A percentile compares a stretch with the other conserved stretches of the same genome.
phyloP scores from a whole-genome alignment of 2,113 vertebrate genomes.

The Apus apus region DNA sequence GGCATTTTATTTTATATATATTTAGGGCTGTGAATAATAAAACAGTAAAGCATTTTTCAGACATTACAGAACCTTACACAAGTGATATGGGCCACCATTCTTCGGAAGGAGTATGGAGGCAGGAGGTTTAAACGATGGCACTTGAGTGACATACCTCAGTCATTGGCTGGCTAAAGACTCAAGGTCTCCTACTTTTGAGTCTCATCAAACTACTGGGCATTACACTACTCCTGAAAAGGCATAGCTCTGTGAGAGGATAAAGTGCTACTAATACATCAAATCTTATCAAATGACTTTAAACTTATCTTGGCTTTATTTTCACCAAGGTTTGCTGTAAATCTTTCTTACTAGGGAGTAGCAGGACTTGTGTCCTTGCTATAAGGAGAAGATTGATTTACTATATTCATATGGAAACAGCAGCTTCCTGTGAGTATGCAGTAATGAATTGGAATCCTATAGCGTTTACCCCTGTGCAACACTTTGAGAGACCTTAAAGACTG shows the following conservation, averaged over 20 bases:
- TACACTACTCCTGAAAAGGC: conserved; percentile 35
- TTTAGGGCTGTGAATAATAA: neutral
- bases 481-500: conserved; percentile 33
- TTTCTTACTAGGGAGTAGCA: conserved; percentile 25
- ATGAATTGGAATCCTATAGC: neutral
- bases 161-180: neutral
- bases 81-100: neutral
- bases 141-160: neutral
- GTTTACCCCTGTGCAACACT: conserved; percentile 37
- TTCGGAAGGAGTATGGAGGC: neutral
- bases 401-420: neutral
- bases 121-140: neutral
- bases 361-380: conserved; percentile 56
- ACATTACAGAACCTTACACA: neutral
- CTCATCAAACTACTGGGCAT: conserved; percentile 30
- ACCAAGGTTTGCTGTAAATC: conserved; percentile 60
- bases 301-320: conserved; percentile 58
- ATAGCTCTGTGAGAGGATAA: conserved; percentile 36
- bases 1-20: neutral
- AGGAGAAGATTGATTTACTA: conserved; percentile 70
- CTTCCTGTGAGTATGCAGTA: conserved; percentile 34
- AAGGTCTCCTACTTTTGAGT: conserved; percentile 49
- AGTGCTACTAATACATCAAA: conserved; percentile 70
- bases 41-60: neutral
- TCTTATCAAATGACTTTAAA: conserved; percentile 63